Conservation (phyloP, 2,113 vertebrate species). For the Porphyrio hochstetteri region DNA sequence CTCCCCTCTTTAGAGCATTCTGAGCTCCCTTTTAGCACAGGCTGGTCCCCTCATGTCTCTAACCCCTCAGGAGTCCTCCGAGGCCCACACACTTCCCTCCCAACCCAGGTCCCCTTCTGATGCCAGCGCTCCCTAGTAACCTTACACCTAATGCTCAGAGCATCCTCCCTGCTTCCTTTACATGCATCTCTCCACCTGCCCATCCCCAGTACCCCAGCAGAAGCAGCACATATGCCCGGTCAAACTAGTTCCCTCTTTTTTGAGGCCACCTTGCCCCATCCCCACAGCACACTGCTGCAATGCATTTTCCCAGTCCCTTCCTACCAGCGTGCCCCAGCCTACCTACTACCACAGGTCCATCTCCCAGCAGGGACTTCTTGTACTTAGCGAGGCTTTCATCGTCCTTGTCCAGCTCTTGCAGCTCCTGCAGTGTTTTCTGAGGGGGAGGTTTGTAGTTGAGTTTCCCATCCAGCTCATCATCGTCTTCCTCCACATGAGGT, state of each 20-base stretch:
- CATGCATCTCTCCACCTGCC: not conserved
- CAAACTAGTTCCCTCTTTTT: not conserved
- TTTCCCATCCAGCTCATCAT: constrained; percentile 78
- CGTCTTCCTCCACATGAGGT: constrained; percentile 75
- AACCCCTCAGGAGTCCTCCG: not conserved
- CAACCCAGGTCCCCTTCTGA: not conserved
- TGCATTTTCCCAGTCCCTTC: not conserved
- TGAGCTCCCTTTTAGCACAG: not conserved
- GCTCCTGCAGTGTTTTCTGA: constrained; percentile 81
- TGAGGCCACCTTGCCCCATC: not conserved
- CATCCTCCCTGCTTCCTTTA: not conserved
- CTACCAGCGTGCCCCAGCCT: not conserved
- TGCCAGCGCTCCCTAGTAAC: not conserved
- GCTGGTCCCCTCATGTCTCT: not conserved
- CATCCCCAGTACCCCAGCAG: not conserved
- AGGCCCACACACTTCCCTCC: not conserved
- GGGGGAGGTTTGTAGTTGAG: constrained; percentile 84
- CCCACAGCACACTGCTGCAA: not conserved
- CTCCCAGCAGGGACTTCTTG: constrained; percentile 82
- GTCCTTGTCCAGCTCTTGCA: constrained; percentile 83
- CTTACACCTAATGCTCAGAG: not conserved
- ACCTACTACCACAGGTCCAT: constrained; percentile 80
- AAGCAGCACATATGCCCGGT: not conserved
- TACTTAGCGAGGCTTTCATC: constrained; percentile 83
- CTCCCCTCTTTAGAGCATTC: not conserved